Base-by-base conservation (phyloP, 2,797 vertebrate genomes). In the Florisuga fusca region DNA sequence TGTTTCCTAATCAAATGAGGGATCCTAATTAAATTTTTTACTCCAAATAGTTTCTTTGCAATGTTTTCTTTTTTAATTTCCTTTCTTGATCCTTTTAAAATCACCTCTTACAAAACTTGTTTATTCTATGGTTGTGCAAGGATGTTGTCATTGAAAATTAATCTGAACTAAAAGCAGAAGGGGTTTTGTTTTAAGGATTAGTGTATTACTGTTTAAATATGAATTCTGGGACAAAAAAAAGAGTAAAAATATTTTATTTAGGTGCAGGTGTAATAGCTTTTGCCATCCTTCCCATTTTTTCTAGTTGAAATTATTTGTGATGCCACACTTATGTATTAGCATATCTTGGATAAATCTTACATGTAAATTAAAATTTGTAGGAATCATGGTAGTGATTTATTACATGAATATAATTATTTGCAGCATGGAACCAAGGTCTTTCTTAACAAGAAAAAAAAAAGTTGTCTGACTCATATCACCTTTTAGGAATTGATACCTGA, bases 71-170 rank as follows among this genome's bases (percentile, higher is more conserved):
- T 23, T 90, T 90, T 81, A 4, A 46, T 91, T 82, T 87, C 19
- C 26, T 82, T 90, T 85, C 57, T 67, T 71, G 18, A 63, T 71
- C 6, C 13, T 82, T 94, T 87, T 43, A 67, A 95, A 92, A 63
- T 74, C 55, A 50, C 20, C 41, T 92, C 33, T 71, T 80, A 77
- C 8, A 71, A 67, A 95, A 41, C 8, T 18, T 66, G 6, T 51
- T 90, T 91, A 34, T 80, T 91, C 87, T 77, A 72, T 34, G 4
- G 4, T 73, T 84, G 51, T 2, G 1, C 48, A 67, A 77, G 36
- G 16, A 25, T 54, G 48, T 58, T 63, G n/a, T 57, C 79, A 17
- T 23, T 81, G 64, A 77, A 89, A 57, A 67, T 79, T 2, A 73
- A 36, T 50, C 34, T 68, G 66, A 68, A 59, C 25, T 59, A 58